Base-by-base conservation (phyloP, 2,888 invertebrate genomes). In the Sinopyrophorus schimmeli region DNA sequence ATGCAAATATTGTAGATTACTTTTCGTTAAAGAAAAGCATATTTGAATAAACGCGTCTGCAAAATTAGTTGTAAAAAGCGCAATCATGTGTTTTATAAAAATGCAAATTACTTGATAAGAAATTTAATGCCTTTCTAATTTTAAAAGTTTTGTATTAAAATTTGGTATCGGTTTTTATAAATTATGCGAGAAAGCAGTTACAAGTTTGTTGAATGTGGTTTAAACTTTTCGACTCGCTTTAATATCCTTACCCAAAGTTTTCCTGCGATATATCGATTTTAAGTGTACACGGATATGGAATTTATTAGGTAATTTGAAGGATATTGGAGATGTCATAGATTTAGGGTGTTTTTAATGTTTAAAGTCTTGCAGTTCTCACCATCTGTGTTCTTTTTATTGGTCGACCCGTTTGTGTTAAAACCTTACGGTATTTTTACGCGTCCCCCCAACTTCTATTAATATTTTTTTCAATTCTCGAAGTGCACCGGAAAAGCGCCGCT, bases 281-380 rank as follows among this genome's bases (percentile, higher is more conserved):
- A 41, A 40, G 15, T 38, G 38, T 43, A 44, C 39, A 43, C 32
- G 14, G 28, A 43, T 26, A 43, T 24, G 39, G 32, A 49, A 43
- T 43, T 39, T 49, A 43, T 49, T 44, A 49, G 11, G 32, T 49
- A 43, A 49, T 49, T 43, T 49, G 32, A 42, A 21, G 37, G 38
- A 49, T 49, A 49, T 49, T 43, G 43, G 34, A 43, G 28, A 44
- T 44, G 30, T 39, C 34, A 49, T 49, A 39, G 49, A 49, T 49
- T 49, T 49, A 43, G 24, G 34, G 38, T 23, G 17, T 32, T 32
- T 43, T 49, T 38, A 38, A 43, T 38, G 31, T 37, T 37, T 28
- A 30, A 49, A 42, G 17, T 41, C 35, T 38, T 24, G 42, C 49
- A 43, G 35, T 49, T 42, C 43, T 42, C 32, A 26, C 37, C 49